Conservation (phyloP, 2,888 invertebrate species). For the Aricia artaxerxes region DNA sequence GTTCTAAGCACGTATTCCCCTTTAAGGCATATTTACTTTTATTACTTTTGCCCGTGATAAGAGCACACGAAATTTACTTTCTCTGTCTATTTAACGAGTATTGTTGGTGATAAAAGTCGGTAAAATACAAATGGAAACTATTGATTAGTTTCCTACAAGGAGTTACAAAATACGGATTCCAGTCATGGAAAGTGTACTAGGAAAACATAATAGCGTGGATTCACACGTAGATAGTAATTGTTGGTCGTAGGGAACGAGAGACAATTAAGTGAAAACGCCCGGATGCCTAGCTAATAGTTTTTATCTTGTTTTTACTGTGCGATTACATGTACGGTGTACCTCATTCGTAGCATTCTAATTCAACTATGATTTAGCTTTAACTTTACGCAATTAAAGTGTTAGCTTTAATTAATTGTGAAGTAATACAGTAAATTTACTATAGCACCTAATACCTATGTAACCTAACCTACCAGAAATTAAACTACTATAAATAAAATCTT, state of each 20-base stretch:
- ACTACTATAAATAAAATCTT: not conserved
- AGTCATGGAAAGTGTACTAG: conserved; percentile 42
- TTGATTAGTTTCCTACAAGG: conserved; percentile 5
- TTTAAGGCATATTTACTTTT: conserved; percentile 36
- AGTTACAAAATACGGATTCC: conserved; percentile 14
- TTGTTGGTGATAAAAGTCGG: not conserved
- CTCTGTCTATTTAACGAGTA: conserved; percentile 8
- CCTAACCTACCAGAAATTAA: not conserved
- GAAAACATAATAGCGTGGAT: conserved; percentile 40
- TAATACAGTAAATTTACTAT: not conserved
- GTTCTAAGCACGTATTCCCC: conserved; percentile 39
- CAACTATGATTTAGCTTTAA: not conserved
- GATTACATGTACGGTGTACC: conserved; percentile 7
- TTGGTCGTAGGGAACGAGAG: conserved; percentile 43
- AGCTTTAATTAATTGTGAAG: not conserved
- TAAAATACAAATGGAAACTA: conserved; percentile 15
- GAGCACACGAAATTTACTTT: conserved; percentile 27
- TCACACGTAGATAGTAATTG: conserved; percentile 50
- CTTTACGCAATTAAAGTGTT: not conserved
- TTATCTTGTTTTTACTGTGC: conserved; percentile 51
- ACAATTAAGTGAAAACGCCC: conserved; percentile 67
- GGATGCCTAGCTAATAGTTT: conserved; percentile 62
- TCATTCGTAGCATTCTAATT: conserved; percentile 26
- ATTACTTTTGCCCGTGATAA: conserved; percentile 31
- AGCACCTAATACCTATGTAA: too few species aligned